Percentiles rank a stretch among this genome's conserved stretches.
These are phyloP conservation scores for Bombus pascuorum DNA, from an alignment of 1,140 invertebrate genomes.

Conservation along the genomic window DNA sequence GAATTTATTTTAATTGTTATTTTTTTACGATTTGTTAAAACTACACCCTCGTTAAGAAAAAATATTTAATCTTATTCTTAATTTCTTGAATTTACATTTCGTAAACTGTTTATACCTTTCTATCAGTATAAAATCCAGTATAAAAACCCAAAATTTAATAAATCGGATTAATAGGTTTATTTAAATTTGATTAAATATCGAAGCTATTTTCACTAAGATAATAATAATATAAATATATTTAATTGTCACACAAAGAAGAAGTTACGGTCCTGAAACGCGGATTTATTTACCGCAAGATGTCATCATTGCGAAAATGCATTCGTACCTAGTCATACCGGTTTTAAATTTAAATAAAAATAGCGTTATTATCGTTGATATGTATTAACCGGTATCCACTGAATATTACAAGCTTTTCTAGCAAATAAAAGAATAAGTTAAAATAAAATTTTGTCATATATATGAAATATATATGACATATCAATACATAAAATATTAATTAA, in stretches of 20 bases:
- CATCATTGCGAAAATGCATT: constrained; percentile 8
- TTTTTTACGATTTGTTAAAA: neutral
- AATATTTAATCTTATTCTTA: neutral
- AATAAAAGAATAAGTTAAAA: neutral
- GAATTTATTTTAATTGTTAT: neutral
- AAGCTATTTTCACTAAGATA: too few relatives aligned
- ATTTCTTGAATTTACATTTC: neutral
- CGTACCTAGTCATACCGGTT: neutral
- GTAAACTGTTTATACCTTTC: neutral
- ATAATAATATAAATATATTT: neutral
- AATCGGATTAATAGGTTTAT: neutral
- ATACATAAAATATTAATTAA: neutral
- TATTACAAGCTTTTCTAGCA: neutral
- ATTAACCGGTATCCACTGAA: neutral
- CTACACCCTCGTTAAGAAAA: neutral
- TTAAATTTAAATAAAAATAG: constrained; percentile 15
- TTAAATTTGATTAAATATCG: neutral
- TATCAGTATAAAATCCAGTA: neutral
- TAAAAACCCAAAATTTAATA: neutral
- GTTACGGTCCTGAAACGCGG: neutral
- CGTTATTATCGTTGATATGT: neutral
- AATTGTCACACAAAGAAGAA: neutral
- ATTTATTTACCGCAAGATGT: constrained; percentile 1
- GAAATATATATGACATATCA: neutral
- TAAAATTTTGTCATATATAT: neutral